Evolutionary conservation across 1,140 invertebrate genomes (phyloP).

Genomic region (Homarus americanus): DNA sequence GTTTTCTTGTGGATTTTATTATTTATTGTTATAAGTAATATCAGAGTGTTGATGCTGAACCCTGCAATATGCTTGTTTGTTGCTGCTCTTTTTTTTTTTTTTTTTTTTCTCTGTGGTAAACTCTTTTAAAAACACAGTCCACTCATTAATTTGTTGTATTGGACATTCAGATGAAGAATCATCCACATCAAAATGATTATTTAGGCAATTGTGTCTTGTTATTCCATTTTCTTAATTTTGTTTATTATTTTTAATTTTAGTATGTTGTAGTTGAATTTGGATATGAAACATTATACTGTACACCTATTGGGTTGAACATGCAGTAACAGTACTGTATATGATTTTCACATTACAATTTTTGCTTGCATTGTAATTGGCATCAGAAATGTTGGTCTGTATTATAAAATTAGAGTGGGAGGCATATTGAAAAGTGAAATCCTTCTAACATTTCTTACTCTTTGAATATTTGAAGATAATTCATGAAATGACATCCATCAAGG

Average conservation of each 20-base stretch:
- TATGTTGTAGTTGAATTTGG: neutral
- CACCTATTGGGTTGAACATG: too few species aligned
- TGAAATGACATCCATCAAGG: too few species aligned
- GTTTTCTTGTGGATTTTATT: constrained; percentile 7
- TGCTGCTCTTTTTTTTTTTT: neutral
- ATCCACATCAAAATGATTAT: neutral
- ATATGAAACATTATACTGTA: too few species aligned
- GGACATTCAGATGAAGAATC: neutral
- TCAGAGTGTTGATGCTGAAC: constrained; percentile 7
- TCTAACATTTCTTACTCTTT: too few species aligned
- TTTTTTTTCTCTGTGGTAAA: neutral
- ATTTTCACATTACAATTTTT: too few species aligned
- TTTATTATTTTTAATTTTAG: too few species aligned
- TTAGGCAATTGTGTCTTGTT: neutral
- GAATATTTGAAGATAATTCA: too few species aligned
- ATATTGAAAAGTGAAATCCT: too few species aligned
- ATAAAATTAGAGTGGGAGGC: too few species aligned
- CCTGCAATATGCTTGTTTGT: constrained; percentile 3
- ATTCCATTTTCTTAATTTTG: neutral
- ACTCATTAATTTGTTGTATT: neutral
- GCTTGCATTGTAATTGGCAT: too few species aligned
- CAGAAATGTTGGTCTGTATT: too few species aligned
- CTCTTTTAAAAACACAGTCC: neutral
- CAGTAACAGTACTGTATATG: too few species aligned
- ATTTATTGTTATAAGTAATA: neutral